Evolutionary conservation across 2,113 vertebrate genomes (phyloP), one percentile per base, ranked within the genome.

Genomic region (Australoheros scitulus): DNA sequence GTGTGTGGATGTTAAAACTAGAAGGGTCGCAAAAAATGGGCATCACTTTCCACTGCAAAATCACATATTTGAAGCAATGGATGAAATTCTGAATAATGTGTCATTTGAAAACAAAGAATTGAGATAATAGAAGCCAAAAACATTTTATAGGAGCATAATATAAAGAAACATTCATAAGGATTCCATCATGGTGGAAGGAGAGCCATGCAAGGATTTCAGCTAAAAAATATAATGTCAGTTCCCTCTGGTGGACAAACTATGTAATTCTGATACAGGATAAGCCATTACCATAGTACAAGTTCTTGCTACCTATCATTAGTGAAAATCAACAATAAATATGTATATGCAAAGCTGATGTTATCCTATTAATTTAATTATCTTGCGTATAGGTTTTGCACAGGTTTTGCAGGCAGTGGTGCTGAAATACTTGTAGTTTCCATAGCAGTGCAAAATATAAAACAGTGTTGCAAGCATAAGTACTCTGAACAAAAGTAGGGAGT

Each of bases 241-340:
- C 52, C 77, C n/a, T 56, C 77, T 80, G 14, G 24, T 84, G 83
- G 77, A 38, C 47, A 80, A 36, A 64, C 15, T 52, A n/a, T 58
- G 55, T 4, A 61, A 75, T 52, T 55, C 15, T 29, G 13, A 7
- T n/a, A 6, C 70, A 74, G 10, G 4, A 7, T 18, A 17, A 14
- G 43, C 11, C 43, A 47, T 15, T 15, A 5, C 14, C 43, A 47
- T 47, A 47, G 3, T 29, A 41, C 64, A 29, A 20, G 65, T 52
- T 70, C 24, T 52, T 70, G 43, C 43, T 52, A 52, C 43, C 3
- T 2, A 68, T 70, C 65, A 70, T 24, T 20, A 26, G 11, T 70
- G 29, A 32, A 20, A 32, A 3, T 29, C 24, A 70, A 32, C 65
- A 32, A 70, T 70, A 70, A 52, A 29, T 32, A 70, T 70, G 3